phyloP scores from a whole-genome alignment of 1,140 invertebrate species.

The Plutomurus gul region DNA sequence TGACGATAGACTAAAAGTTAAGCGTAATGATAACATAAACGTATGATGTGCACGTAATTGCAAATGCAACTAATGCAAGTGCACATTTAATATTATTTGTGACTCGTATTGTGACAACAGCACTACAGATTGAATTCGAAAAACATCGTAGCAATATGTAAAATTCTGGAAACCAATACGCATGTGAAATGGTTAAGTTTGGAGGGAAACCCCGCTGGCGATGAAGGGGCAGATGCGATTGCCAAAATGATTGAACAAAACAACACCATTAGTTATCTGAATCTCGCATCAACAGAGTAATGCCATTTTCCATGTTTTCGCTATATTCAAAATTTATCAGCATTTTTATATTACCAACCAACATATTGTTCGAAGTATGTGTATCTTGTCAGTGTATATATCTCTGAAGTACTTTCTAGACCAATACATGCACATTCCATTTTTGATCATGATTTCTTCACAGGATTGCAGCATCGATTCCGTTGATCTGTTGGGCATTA shows the following conservation, averaged over 20 bases:
- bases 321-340: too few species aligned
- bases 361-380: too few species aligned
- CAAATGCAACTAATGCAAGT: too few species aligned
- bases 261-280: slow-evolving; percentile 1
- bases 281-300: slow-evolving; percentile 41
- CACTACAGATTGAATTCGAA: slow-evolving; percentile 18
- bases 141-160: slow-evolving; percentile 39
- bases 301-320: not conserved
- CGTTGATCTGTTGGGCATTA: slow-evolving; percentile 40
- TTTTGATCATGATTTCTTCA: not conserved
- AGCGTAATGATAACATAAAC: too few species aligned
- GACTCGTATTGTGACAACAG: not conserved
- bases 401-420: not conserved
- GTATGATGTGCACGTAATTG: not conserved
- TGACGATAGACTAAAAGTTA: too few species aligned
- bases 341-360: too few species aligned
- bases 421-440: not conserved
- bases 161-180: slow-evolving; percentile 31
- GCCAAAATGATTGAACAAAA: slow-evolving; percentile 41
- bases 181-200: slow-evolving; percentile 24
- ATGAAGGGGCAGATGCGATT: slow-evolving; percentile 38
- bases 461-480: slow-evolving; percentile 33
- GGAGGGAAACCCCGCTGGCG: slow-evolving; percentile 26
- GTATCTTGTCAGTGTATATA: not conserved
- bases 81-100: not conserved